A percentile compares a stretch with the other conserved stretches of the same genome.
These are phyloP conservation scores for Drosophila dives DNA, from an alignment of 2,888 invertebrate genomes.

Conservation along the genomic window DNA sequence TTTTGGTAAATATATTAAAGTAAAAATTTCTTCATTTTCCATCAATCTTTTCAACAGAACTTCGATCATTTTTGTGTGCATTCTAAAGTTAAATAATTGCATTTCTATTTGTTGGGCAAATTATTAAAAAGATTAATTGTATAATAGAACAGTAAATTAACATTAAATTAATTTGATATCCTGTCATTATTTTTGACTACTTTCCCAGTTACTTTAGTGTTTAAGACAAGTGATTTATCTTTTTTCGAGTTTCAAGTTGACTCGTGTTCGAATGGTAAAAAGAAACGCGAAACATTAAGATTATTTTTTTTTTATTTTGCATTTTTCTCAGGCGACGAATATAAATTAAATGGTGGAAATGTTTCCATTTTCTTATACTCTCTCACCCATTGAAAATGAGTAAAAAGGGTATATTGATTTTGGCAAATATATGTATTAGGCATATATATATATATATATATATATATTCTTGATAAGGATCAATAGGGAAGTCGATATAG, in stretches of 20 bases:
- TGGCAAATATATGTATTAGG: too few species aligned
- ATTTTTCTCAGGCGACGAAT: constrained; percentile 63
- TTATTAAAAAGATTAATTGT: neutral
- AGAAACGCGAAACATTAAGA: constrained; percentile 25
- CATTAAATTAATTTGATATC: neutral
- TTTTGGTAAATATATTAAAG: neutral
- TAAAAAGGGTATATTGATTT: too few species aligned
- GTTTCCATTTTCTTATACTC: constrained; percentile 46
- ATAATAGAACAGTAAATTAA: too few species aligned
- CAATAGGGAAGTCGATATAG: too few species aligned
- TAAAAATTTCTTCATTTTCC: neutral
- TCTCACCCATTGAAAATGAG: too few species aligned
- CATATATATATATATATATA: too few species aligned
- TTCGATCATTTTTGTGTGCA: neutral
- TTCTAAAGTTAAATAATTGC: neutral
- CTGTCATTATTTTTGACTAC: constrained; percentile 4
- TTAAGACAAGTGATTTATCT: neutral
- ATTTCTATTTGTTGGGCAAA: neutral
- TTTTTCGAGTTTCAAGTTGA: constrained; percentile 23
- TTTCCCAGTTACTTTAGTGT: neutral
- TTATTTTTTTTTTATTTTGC: constrained; percentile 33
- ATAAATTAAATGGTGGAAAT: constrained; percentile 72
- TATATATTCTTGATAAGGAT: too few species aligned
- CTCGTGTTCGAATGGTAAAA: constrained; percentile 22
- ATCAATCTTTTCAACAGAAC: neutral